These are phyloP conservation scores for Moxostoma hubbsi DNA, from an alignment of 2,797 vertebrate genomes.

Conservation along the genomic window DNA sequence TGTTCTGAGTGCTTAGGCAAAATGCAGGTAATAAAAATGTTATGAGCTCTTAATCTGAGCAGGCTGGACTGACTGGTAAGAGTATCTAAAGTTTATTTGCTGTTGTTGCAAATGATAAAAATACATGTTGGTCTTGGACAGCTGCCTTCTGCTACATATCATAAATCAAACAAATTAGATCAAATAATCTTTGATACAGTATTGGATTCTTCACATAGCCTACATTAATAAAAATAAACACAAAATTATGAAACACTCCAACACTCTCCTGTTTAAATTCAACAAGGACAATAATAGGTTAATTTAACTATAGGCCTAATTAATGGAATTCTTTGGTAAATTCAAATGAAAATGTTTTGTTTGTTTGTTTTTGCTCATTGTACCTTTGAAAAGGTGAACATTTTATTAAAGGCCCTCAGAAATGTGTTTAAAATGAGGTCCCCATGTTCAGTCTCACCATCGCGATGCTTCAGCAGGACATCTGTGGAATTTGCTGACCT, in stretches of 20 bases:
- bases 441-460: not conserved
- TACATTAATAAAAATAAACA: too few species aligned
- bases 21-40: not conserved
- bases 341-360: too few species aligned
- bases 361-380: not conserved
- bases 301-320: too few species aligned
- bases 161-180: too few species aligned
- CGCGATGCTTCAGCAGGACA: not conserved
- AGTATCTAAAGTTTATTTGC: conserved; percentile 22
- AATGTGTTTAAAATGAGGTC: conserved; percentile 5
- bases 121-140: conserved; percentile 26
- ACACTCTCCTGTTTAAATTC: too few species aligned
- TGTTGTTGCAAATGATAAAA: conserved; percentile 18
- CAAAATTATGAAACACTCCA: too few species aligned
- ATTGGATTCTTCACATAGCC: too few species aligned
- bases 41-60: too few species aligned
- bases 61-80: not conserved
- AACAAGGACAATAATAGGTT: too few species aligned
- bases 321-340: too few species aligned
- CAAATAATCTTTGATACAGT: too few species aligned
- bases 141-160: not conserved
- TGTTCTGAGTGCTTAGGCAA: not conserved
- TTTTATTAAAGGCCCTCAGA: not conserved
- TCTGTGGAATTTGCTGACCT: conserved; percentile 64
- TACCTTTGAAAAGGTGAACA: not conserved